These are phyloP conservation scores for Garrulus glandarius DNA, from an alignment of 2,797 vertebrate species.

Conservation along the genomic window DNA sequence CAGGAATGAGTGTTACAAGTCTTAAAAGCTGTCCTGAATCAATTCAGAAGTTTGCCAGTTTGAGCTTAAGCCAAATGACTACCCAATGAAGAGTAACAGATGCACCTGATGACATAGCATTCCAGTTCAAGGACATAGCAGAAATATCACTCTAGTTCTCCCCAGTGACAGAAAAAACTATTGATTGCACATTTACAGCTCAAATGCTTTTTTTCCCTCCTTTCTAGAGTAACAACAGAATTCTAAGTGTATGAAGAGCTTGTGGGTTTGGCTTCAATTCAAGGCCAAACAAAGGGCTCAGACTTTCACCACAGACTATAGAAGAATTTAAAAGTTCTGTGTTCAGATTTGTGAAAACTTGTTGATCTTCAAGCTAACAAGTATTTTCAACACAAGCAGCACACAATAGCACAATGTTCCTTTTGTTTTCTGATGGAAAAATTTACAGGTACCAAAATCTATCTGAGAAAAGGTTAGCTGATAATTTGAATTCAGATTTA, in stretches of 20 bases:
- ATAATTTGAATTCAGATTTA: not conserved
- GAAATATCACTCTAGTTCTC: constrained; percentile 46
- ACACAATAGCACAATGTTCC: not conserved
- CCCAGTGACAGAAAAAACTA: constrained; percentile 49
- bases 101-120: constrained; percentile 47
- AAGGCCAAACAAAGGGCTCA: constrained; percentile 52
- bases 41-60: constrained; percentile 15
- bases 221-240: constrained; percentile 33
- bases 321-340: not conserved
- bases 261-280: constrained; percentile 33
- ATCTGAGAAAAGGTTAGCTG: not conserved
- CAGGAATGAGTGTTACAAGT: not conserved
- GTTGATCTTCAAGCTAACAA: not conserved
- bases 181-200: constrained; percentile 68
- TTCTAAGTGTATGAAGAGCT: constrained; percentile 30
- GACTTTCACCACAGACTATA: not conserved
- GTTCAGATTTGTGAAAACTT: constrained; percentile 29
- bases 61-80: constrained; percentile 11
- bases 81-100: constrained; percentile 20
- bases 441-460: not conserved
- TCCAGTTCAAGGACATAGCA: constrained; percentile 53
- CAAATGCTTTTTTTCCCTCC: not conserved
- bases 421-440: not conserved
- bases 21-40: not conserved
- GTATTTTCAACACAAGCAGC: not conserved